These are phyloP conservation scores for Ophioninae sp. DNA, from an alignment of 2,888 invertebrate species.

Conservation along the genomic window DNA sequence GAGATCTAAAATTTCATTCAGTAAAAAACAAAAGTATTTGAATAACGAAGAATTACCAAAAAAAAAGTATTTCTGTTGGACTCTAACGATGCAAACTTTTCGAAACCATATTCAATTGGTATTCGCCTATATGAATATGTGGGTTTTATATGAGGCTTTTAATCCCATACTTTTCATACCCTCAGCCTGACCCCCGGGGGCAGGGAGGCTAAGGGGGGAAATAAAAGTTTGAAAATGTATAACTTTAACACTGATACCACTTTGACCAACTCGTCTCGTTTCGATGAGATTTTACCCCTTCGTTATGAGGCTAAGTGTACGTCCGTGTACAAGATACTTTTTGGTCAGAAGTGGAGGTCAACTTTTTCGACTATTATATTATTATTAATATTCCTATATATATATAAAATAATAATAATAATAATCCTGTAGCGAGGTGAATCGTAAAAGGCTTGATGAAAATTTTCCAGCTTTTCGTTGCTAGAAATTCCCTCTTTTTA, in stretches of 20 bases:
- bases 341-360: conserved; percentile 25
- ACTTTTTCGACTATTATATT: conserved; percentile 24
- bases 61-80: background rate
- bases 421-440: background rate
- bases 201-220: background rate
- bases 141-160: too few relatives aligned
- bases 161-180: too few relatives aligned
- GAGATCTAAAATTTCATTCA: too few relatives aligned
- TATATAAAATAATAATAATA: background rate
- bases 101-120: too few relatives aligned
- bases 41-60: too few relatives aligned
- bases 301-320: conserved; percentile 33
- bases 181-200: too few relatives aligned
- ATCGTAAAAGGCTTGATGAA: conserved; percentile 4
- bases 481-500: background rate
- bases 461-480: conserved; percentile 8
- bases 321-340: conserved; percentile 23
- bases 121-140: too few relatives aligned
- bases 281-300: conserved; percentile 42
- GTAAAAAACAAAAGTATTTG: too few relatives aligned
- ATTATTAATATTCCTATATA: background rate
- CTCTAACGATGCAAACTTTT: conserved; percentile 9
- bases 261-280: background rate
- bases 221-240: conserved; percentile 23
- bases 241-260: conserved; percentile 44